phyloP scores from a whole-genome alignment of 2,113 vertebrate species.

The Cranoglanis bouderius region DNA sequence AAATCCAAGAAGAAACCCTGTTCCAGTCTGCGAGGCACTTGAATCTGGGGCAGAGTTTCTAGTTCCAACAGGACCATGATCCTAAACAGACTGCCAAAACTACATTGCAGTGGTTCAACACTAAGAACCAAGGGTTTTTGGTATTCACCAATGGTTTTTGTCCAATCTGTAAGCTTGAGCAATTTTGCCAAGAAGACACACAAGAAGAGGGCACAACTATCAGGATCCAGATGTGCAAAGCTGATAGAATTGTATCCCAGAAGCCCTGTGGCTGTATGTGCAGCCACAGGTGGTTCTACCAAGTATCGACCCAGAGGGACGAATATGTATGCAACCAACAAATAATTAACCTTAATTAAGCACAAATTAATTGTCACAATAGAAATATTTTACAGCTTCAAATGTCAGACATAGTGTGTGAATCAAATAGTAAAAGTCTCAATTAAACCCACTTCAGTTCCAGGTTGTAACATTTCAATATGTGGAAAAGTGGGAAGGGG shows the following conservation, averaged over 20 bases:
- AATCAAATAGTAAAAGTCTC: not conserved
- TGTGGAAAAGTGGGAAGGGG: not conserved
- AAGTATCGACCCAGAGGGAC: no score
- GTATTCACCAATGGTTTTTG: not conserved
- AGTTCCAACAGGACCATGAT: not conserved
- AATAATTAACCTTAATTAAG: not conserved
- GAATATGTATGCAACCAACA: not conserved
- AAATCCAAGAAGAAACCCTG: not conserved
- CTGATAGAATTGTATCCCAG: not conserved
- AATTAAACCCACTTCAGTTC: not conserved
- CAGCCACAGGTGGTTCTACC: not conserved
- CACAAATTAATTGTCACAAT: not conserved
- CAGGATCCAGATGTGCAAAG: not conserved
- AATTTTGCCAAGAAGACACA: not conserved
- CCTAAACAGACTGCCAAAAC: not conserved
- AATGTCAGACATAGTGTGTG: not conserved
- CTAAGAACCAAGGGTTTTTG: not conserved
- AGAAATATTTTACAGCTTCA: constrained; percentile 3
- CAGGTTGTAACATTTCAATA: not conserved
- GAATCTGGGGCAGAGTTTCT: not conserved
- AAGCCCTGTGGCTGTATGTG: not conserved
- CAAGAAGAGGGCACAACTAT: not conserved
- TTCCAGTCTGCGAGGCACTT: not conserved
- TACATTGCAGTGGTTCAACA: not conserved
- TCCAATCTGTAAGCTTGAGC: not conserved